phyloP scores from a whole-genome alignment of 2,888 invertebrate genomes.

The Masnerella sp. region DNA sequence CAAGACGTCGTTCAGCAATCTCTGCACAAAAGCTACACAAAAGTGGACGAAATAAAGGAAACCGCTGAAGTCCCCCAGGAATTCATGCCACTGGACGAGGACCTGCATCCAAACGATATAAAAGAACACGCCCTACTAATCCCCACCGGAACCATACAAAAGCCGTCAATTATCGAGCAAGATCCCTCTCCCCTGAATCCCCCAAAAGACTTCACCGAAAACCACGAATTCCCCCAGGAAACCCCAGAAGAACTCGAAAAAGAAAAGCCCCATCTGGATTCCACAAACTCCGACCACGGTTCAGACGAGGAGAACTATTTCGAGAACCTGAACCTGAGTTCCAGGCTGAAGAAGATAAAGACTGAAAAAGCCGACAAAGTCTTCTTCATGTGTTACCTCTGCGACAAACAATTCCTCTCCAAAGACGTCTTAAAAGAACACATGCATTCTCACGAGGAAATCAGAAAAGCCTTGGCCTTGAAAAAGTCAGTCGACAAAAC shows the following conservation, averaged over 20 bases:
- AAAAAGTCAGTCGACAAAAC: conserved; percentile 65
- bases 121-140: no score
- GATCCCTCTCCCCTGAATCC: background rate
- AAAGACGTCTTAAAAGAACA: conserved; percentile 74
- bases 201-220: background rate
- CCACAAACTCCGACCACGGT: conserved; percentile 56
- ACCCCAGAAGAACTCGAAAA: conserved; percentile 64
- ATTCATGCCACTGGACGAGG: conserved; percentile 46
- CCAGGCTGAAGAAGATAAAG: conserved; percentile 69
- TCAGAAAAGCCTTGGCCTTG: conserved; percentile 68
- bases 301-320: conserved; percentile 75
- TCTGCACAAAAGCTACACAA: conserved; percentile 34
- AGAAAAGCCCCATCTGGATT: conserved; percentile 28
- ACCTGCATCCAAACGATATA: background rate
- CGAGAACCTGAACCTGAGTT: conserved; percentile 75
- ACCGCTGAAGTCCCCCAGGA: conserved; percentile 25
- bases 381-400: conserved; percentile 73
- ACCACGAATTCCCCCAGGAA: background rate
- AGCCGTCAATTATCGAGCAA: background rate
- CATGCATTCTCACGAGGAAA: conserved; percentile 75
- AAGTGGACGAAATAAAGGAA: conserved; percentile 34
- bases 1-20: conserved; percentile 27
- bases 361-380: conserved; percentile 69
- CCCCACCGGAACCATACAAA: conserved; percentile 19
- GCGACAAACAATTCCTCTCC: conserved; percentile 73